phyloP scores from a whole-genome alignment of 1,140 invertebrate species.

The Drosophila ironensis region DNA sequence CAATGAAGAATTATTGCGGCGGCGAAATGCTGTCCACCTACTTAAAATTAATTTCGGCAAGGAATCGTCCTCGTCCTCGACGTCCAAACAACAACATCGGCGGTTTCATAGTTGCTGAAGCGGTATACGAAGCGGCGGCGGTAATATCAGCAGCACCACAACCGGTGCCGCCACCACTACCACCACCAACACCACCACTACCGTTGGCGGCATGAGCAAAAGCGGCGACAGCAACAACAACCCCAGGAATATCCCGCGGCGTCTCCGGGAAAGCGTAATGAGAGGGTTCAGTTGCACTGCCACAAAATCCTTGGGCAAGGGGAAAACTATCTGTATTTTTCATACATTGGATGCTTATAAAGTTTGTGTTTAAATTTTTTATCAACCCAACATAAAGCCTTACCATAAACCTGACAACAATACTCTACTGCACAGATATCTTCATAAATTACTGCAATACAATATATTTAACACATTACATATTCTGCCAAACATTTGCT shows the following conservation, averaged over 20 bases:
- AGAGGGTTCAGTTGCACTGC: conserved; percentile 24
- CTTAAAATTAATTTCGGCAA: conserved; percentile 77
- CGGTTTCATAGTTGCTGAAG: background rate
- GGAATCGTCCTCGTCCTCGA: too few relatives aligned
- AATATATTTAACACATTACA: too few relatives aligned
- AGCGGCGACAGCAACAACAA: conserved; percentile 6
- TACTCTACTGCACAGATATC: too few relatives aligned
- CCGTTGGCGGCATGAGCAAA: background rate
- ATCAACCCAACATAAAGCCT: too few relatives aligned
- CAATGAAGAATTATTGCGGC: conserved; percentile 78
- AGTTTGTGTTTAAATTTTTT: too few relatives aligned
- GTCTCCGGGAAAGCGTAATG: conserved; percentile 35
- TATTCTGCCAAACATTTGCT: too few relatives aligned
- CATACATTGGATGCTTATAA: too few relatives aligned
- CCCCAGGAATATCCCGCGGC: conserved; percentile 56
- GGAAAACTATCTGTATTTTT: too few relatives aligned
- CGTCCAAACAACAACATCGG: conserved; percentile 23
- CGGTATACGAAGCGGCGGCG: background rate
- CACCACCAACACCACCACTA: too few relatives aligned
- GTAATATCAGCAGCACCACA: conserved; percentile 15
- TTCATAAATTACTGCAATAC: too few relatives aligned
- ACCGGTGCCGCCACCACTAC: too few relatives aligned
- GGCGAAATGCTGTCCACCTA: conserved; percentile 77
- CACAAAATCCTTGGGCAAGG: background rate
- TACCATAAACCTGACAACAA: too few relatives aligned